Percentiles rank a stretch among this genome's conserved stretches.
Evolutionary conservation across 2,113 vertebrate species (phyloP).

Genomic region (Montifringilla adamsi): DNA sequence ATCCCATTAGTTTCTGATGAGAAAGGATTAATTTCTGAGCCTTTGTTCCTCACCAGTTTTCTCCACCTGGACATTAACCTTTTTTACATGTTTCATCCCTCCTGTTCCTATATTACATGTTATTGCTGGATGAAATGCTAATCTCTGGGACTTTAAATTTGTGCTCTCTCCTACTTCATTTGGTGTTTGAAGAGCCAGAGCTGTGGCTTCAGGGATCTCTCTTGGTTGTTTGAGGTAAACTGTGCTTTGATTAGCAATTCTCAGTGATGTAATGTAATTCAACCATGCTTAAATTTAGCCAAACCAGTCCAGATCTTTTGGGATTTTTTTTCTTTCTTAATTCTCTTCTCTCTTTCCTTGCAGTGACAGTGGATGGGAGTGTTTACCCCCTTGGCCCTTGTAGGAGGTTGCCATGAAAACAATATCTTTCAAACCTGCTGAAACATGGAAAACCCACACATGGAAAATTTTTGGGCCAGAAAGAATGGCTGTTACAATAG

Average conservation of each 20-base stretch:
- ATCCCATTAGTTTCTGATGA: background rate
- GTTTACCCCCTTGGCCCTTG: accelerated
- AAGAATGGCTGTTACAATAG: constrained; percentile 14
- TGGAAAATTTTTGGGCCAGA: background rate
- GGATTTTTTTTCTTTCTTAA: background rate
- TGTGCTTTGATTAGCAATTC: background rate
- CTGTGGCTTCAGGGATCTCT: background rate
- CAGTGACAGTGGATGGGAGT: background rate
- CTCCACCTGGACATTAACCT: background rate
- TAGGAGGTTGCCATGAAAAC: background rate
- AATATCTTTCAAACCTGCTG: constrained; percentile 41
- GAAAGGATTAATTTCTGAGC: background rate
- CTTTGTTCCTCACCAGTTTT: background rate
- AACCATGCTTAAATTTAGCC: background rate
- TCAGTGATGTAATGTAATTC: background rate
- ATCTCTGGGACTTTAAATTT: background rate
- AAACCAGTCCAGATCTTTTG: background rate
- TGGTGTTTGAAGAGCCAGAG: background rate
- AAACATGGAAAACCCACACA: constrained; percentile 14
- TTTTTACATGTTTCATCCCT: background rate
- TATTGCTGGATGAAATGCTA: background rate
- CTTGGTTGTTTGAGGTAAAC: background rate
- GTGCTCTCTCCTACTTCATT: background rate
- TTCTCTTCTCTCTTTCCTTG: background rate
- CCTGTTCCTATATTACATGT: accelerated